These are phyloP conservation scores for Tiphia femorata DNA, from an alignment of 2,888 invertebrate species.

Conservation along the genomic window DNA sequence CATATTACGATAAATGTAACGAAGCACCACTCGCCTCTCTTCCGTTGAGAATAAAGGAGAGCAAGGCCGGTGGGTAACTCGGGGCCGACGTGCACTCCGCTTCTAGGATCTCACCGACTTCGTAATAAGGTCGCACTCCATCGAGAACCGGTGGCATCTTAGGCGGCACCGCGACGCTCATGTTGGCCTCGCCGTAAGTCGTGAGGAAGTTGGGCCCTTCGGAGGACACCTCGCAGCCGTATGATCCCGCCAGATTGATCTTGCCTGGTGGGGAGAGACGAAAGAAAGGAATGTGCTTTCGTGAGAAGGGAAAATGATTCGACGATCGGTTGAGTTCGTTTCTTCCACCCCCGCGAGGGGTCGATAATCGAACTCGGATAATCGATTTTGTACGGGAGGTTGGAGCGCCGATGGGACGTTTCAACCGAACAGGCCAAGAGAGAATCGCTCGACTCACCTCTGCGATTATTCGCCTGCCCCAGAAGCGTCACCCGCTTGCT, in stretches of 20 bases:
- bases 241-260: conserved; percentile 55
- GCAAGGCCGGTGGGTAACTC: conserved; percentile 59
- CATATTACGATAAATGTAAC: neutral
- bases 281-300: too few relatives aligned
- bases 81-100: conserved; percentile 62
- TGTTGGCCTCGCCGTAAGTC: conserved; percentile 57
- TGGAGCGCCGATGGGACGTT: too few relatives aligned
- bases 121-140: conserved; percentile 59
- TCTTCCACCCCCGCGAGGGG: too few relatives aligned
- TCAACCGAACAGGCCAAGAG: too few relatives aligned
- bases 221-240: conserved; percentile 62
- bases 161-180: conserved; percentile 62
- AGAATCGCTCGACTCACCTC: too few relatives aligned
- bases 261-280: conserved; percentile 46
- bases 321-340: too few relatives aligned
- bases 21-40: conserved; percentile 52
- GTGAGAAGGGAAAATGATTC: too few relatives aligned
- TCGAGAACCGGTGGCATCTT: conserved; percentile 56
- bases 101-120: conserved; percentile 58
- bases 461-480: conserved; percentile 45
- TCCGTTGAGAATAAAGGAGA: conserved; percentile 61
- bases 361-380: too few relatives aligned
- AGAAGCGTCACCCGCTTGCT: conserved; percentile 52
- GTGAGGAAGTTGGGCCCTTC: conserved; percentile 59
- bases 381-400: too few relatives aligned